Evolutionary conservation across 2,797 vertebrate species (phyloP), one percentile per base, ranked within the genome.

Genomic region (Hoplostethus mediterraneus): DNA sequence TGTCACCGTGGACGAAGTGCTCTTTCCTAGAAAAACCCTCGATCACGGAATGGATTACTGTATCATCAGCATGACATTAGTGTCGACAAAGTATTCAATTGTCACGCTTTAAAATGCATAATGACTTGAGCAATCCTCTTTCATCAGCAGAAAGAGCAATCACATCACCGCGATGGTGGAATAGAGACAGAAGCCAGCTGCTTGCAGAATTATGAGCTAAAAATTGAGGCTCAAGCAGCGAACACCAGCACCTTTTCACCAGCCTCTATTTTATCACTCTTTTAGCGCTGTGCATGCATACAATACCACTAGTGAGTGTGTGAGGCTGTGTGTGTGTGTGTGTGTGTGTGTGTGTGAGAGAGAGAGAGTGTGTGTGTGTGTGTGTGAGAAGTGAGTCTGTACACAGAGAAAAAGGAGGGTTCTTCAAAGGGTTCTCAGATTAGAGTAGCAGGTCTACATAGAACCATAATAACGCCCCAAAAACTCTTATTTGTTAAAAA

Each of bases 51-150:
- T 79, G 72, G 70, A 82, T 86, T 88, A 84, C 63, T 68, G 86
- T 75, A 75, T 88, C 85, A 90, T 91, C 82, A 88, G 77, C 75
- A 25, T 70, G 66, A 80, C 80, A 89, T 90, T 87, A 89, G 87
- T 63, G 77, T 75, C 75, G 81, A 89, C 80, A 79, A 81, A 71
- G 82, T 76, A 71, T 83, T 83, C 81, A 85, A 78, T 82, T 85
- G 84, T 87, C 82, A 90, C 78, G 88, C 81, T 86, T 69, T 79
- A 59, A 77, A 82, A 80, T 16, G 79, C 85, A 64, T 74, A 85
- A 87, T 84, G 88, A 79, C 67, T 64, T 4, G 54, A 81, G 81
- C 75, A 62, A 65, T 78, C 79, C 77, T 80, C 85, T 90, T 88
- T 82, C 75, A 84, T 84, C 78, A 80, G 72, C 78, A 85, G 80